Conservation (phyloP, 2,888 invertebrate genomes). For the Desoria tigrina region DNA sequence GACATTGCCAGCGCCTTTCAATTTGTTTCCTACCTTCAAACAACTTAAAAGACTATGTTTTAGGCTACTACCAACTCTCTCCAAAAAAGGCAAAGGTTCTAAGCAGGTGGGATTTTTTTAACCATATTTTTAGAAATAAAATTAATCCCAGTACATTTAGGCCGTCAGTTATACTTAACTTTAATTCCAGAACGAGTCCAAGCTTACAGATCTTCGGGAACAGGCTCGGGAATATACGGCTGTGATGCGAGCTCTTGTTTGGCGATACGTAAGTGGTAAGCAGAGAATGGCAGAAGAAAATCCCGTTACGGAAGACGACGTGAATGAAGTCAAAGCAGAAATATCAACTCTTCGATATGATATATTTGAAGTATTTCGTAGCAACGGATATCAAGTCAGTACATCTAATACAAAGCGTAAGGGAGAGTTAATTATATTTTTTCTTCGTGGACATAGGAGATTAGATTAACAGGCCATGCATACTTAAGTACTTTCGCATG, state of each 20-base stretch:
- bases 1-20: conserved; percentile 90
- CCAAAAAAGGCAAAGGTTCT: conserved; percentile 24
- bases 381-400: conserved; percentile 83
- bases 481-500: conserved; percentile 20
- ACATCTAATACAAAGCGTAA: conserved; percentile 74
- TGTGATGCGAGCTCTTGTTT: conserved; percentile 86
- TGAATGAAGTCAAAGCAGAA: conserved; percentile 92
- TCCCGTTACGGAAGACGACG: conserved; percentile 86
- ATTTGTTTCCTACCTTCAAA: conserved; percentile 87
- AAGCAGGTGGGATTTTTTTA: conserved; percentile 34
- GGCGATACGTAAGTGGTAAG: conserved; percentile 86
- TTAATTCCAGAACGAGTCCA: conserved; percentile 60
- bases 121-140: background rate
- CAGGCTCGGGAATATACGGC: conserved; percentile 71
- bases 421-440: conserved; percentile 48
- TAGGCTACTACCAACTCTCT: conserved; percentile 24
- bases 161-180: background rate
- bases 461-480: too few relatives aligned
- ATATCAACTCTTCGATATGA: conserved; percentile 90
- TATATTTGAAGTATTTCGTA: conserved; percentile 81
- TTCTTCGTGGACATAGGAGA: too few relatives aligned
- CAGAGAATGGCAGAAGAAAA: conserved; percentile 80
- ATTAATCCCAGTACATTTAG: background rate
- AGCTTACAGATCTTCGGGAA: conserved; percentile 64
- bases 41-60: conserved; percentile 35